phyloP scores from a whole-genome alignment of 2,797 vertebrate genomes.

The Xenentodon cancila region DNA sequence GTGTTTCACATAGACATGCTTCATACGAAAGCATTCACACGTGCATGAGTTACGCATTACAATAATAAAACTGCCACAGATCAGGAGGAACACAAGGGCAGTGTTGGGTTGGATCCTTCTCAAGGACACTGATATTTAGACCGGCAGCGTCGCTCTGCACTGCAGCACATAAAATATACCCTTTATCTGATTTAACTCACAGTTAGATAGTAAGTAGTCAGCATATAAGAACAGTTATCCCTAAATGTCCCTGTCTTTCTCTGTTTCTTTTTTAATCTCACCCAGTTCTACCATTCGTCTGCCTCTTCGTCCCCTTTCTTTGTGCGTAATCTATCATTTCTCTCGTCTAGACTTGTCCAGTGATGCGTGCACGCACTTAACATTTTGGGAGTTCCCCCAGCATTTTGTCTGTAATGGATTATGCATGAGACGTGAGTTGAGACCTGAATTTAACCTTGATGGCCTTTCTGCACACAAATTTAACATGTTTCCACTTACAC shows the following conservation, averaged over 20 bases:
- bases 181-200: conserved; percentile 2
- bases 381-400: conserved; percentile 71
- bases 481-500: conserved; percentile 62
- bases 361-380: conserved; percentile 53
- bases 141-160: neutral
- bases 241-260: conserved; percentile 35
- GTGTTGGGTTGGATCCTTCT: no score
- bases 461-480: conserved; percentile 34
- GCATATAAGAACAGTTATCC: conserved; percentile 35
- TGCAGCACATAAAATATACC: conserved; percentile 1
- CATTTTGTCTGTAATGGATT: conserved; percentile 42
- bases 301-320: conserved; percentile 47
- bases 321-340: conserved; percentile 57
- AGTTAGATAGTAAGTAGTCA: conserved; percentile 3
- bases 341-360: conserved; percentile 74
- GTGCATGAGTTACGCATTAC: conserved; percentile 17
- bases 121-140: no score
- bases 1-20: neutral
- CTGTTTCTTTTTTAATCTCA: conserved; percentile 12
- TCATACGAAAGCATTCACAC: conserved; percentile 18
- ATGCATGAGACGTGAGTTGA: conserved; percentile 22
- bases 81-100: neutral
- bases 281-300: conserved; percentile 53
- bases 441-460: conserved; percentile 37
- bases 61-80: conserved; percentile 8